Base-by-base conservation (phyloP, 2,888 invertebrate genomes). In the Agriopis leucophaearia region DNA sequence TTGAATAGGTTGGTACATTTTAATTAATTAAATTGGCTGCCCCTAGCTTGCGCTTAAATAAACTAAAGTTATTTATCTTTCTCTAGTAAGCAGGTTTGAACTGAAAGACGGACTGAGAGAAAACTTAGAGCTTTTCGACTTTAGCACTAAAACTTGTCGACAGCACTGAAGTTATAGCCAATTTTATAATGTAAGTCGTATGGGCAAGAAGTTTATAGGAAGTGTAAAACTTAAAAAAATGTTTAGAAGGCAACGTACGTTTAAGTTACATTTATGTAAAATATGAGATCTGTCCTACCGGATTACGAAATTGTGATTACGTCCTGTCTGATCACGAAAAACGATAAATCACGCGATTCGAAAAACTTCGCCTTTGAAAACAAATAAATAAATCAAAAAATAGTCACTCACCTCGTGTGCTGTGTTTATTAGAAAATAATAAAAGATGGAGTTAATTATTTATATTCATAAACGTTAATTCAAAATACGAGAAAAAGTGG, bases 101-200 rank as follows among this genome's bases (percentile, higher is more conserved):
- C 57, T 57, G 44, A 15, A 44, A 57, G 35, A 36, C 47, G 12
- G 15, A 47, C 9, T 47, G 45, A 35, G 36, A 36, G 45, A 36
- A 57, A 57, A 57, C 57, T 45, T 36, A n/a, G 27, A 56, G 56
- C 40, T 57, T 57, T 57, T 48, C 45, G 45, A 57, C 57, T 57
- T 57, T 42, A 27, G 44, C 18, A 44, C 18, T 56, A 56, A 44
- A 56, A 51, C 44, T 56, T 56, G 56, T 42, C 18, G 56, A 40
- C 54, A 40, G 56, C n/a, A 13, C 13, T 15, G 27, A 57, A 35
- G 35, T 45, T 47, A 57, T 47, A 36, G 45, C 15, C 57, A 57
- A 56, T 47, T 57, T 57, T 57, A 57, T 45, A 47, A 57, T 35
- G 27, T 36, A 40, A 54, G 54, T 40, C 40, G 16, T 16, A n/a